Evolutionary conservation across 1,140 invertebrate species (phyloP).

Genomic region (Monochamus saltuarius): DNA sequence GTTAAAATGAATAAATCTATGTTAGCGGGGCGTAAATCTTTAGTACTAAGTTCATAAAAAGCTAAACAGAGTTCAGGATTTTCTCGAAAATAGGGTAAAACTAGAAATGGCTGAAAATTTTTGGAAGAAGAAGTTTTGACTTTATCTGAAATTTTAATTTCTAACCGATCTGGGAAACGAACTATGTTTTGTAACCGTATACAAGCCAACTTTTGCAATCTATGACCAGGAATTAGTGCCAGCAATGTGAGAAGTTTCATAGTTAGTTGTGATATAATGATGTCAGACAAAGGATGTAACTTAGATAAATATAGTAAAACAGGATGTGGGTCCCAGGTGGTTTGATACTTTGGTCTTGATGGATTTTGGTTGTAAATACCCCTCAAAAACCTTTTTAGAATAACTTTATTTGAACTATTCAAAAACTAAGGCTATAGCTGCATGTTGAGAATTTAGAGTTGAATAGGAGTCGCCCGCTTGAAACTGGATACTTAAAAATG

Average conservation of each 20-base stretch:
- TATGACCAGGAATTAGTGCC: too few species aligned
- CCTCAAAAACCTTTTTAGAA: not conserved
- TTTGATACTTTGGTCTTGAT: too few species aligned
- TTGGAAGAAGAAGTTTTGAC: not conserved
- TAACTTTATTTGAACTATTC: not conserved
- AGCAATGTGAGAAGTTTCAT: too few species aligned
- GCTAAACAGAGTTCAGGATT: not conserved
- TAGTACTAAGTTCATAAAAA: not conserved
- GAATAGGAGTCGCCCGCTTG: too few species aligned
- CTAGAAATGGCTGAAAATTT: not conserved
- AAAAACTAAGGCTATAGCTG: not conserved
- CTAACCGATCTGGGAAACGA: not conserved
- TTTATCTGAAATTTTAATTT: not conserved
- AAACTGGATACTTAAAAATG: not conserved
- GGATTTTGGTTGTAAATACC: not conserved
- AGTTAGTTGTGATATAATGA: too few species aligned
- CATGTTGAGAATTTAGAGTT: not conserved
- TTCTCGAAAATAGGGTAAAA: not conserved
- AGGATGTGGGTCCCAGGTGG: too few species aligned
- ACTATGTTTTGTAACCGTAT: not conserved
- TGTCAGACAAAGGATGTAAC: too few species aligned
- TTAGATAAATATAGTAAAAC: too few species aligned
- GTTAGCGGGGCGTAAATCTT: not conserved
- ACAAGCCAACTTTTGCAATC: not conserved
- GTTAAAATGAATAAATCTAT: not conserved